These are phyloP conservation scores for Stichodactyla mertensii DNA, from an alignment of 64 coral and sea anemone genomes.

Conservation along the genomic window DNA sequence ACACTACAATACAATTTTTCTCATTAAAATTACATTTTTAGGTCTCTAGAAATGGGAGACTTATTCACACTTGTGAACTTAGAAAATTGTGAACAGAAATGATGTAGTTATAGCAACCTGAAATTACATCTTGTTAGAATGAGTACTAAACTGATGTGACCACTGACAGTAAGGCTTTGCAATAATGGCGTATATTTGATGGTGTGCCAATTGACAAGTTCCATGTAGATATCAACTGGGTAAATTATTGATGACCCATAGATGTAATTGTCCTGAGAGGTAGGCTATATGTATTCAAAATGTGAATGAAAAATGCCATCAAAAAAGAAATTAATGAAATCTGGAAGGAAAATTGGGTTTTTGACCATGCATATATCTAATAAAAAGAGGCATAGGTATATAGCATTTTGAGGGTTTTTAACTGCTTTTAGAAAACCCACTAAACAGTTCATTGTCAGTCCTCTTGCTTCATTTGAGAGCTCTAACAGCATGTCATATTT, in stretches of 20 bases:
- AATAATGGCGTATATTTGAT: not conserved
- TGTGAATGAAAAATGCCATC: not conserved
- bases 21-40: not conserved
- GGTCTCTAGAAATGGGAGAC: not conserved
- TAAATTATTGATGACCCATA: not conserved
- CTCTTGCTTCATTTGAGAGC: too few relatives aligned
- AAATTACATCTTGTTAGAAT: not conserved
- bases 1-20: not conserved
- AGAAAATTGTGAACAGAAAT: not conserved
- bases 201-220: not conserved
- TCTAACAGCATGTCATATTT: too few relatives aligned
- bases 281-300: not conserved
- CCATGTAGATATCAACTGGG: not conserved
- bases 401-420: too few relatives aligned
- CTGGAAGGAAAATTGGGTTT: not conserved
- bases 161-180: not conserved
- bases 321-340: not conserved
- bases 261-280: not conserved
- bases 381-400: too few relatives aligned
- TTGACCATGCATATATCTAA: too few relatives aligned
- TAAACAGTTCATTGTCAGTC: too few relatives aligned
- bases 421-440: too few relatives aligned
- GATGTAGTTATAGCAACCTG: not conserved
- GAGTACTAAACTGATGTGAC: not conserved
- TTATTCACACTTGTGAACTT: not conserved